phyloP scores from a whole-genome alignment of 2,888 invertebrate genomes.

The Brenthis daphne region DNA sequence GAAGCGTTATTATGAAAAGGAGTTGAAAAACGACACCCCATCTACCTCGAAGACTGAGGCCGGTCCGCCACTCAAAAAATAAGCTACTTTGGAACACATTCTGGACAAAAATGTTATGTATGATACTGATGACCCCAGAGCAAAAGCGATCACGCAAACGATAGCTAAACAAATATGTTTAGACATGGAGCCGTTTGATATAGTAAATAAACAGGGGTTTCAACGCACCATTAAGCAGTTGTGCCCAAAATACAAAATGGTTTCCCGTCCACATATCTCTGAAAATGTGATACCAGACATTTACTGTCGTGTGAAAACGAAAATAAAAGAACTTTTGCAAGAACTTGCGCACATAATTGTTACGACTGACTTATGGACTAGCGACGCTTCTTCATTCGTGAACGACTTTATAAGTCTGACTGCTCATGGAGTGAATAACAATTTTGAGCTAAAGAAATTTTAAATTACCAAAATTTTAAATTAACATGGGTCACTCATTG shows the following conservation, averaged over 20 bases:
- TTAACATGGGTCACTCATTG: too few relatives aligned
- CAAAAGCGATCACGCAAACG: constrained; percentile 41
- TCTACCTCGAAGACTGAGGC: constrained; percentile 21
- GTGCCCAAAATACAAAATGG: constrained; percentile 35
- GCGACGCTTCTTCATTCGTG: constrained; percentile 39
- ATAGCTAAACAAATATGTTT: constrained; percentile 40
- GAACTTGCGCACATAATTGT: constrained; percentile 34
- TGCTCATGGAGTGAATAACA: constrained; percentile 38
- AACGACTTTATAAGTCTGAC: constrained; percentile 35
- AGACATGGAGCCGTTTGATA: constrained; percentile 38
- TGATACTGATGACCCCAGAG: constrained; percentile 42
- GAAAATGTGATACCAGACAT: constrained; percentile 27
- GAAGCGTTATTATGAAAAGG: constrained; percentile 33
- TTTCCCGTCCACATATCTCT: constrained; percentile 38
- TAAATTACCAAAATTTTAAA: too few relatives aligned
- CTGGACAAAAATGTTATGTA: constrained; percentile 38
- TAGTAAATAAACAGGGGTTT: constrained; percentile 42
- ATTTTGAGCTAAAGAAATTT: constrained; percentile 38
- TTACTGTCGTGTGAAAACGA: constrained; percentile 37
- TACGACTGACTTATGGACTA: constrained; percentile 42
- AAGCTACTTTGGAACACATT: constrained; percentile 39
- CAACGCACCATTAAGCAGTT: constrained; percentile 32
- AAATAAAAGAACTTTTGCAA: constrained; percentile 37
- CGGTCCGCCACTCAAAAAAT: constrained; percentile 37
- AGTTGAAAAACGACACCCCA: constrained; percentile 19